A percentile compares a stretch with the other conserved stretches of the same genome.
These are phyloP conservation scores for Hystrix brachyura DNA, from an alignment of 2,113 vertebrate genomes.

Conservation along the genomic window DNA sequence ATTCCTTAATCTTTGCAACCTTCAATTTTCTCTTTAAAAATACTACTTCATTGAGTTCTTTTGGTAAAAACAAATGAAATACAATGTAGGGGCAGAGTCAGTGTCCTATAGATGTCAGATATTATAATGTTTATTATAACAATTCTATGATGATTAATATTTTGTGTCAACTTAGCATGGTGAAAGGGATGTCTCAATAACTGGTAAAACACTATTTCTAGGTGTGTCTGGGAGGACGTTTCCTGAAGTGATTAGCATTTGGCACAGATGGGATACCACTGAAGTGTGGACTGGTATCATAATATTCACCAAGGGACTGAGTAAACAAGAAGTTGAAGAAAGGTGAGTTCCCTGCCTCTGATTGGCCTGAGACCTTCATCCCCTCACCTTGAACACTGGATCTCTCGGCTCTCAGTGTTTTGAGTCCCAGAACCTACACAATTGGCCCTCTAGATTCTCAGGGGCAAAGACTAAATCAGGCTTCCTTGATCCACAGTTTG, in stretches of 20 bases:
- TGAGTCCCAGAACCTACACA: neutral
- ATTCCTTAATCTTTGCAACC: neutral
- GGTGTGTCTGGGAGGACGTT: neutral
- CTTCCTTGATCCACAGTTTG: neutral
- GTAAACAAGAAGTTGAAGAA: neutral
- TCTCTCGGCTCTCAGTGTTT: neutral
- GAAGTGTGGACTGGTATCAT: neutral
- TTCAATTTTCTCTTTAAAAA: neutral
- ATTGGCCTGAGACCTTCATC: neutral
- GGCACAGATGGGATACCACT: no score
- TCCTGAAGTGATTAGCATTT: neutral
- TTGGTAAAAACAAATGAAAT: constrained; percentile 27
- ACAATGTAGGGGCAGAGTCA: neutral
- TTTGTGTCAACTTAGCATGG: neutral
- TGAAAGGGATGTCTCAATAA: neutral
- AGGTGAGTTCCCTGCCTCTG: neutral
- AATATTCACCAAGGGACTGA: neutral
- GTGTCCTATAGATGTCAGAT: neutral
- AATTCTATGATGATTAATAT: neutral
- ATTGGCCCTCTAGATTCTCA: neutral
- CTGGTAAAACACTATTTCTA: neutral
- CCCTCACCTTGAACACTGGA: neutral
- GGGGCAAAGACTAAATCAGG: neutral
- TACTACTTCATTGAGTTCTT: neutral
- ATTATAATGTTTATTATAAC: neutral